phyloP scores from a whole-genome alignment of 2,888 invertebrate species.

The Mimumesa dahlbomi region DNA sequence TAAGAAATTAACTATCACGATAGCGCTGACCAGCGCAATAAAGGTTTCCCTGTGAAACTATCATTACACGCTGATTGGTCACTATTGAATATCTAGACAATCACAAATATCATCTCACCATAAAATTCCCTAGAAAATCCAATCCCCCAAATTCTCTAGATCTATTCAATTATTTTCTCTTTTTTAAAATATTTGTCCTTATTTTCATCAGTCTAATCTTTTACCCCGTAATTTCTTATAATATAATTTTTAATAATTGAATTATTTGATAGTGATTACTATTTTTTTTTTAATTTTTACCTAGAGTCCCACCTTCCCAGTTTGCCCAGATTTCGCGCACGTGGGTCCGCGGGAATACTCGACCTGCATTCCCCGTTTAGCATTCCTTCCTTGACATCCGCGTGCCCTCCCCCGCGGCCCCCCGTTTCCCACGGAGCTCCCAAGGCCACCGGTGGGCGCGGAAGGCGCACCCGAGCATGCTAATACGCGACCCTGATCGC shows the following conservation, averaged over 20 bases:
- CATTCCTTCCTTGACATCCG: constrained; percentile 52
- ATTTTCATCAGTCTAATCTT: too few relatives aligned
- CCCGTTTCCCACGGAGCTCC: constrained; percentile 45
- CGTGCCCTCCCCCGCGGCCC: constrained; percentile 17
- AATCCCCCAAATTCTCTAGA: neutral
- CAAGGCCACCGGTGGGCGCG: constrained; percentile 66
- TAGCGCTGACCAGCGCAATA: too few relatives aligned
- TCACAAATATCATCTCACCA: neutral
- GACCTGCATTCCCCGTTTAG: constrained; percentile 52
- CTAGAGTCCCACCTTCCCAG: too few relatives aligned
- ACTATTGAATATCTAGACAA: neutral
- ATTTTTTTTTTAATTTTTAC: too few relatives aligned
- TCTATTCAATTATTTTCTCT: neutral
- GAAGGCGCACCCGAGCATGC: constrained; percentile 66
- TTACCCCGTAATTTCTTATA: too few relatives aligned
- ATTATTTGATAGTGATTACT: too few relatives aligned
- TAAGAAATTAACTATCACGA: too few relatives aligned
- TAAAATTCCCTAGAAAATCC: neutral
- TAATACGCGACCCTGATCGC: constrained; percentile 60
- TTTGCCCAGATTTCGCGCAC: constrained; percentile 30
- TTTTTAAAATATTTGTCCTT: too few relatives aligned
- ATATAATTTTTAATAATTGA: too few relatives aligned
- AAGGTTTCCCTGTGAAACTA: too few relatives aligned
- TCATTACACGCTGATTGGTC: neutral
- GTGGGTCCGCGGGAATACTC: constrained; percentile 35